Conservation (phyloP, 2,888 invertebrate species). For the Ceraclea dissimilis region DNA sequence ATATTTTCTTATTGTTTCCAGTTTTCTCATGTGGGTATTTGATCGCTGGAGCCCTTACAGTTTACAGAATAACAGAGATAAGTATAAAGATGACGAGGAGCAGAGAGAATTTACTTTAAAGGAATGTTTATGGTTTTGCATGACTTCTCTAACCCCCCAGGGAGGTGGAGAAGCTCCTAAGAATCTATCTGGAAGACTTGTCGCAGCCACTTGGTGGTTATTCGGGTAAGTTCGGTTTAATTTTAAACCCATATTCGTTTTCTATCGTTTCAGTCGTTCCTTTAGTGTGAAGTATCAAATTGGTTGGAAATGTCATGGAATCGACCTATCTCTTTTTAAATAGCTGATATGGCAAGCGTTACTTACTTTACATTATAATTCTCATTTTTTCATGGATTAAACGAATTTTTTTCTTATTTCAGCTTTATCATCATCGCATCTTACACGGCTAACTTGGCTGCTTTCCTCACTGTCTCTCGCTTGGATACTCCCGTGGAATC, state of each 20-base stretch:
- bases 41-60: slow-evolving; percentile 97
- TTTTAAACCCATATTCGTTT: not conserved
- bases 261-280: not conserved
- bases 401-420: slow-evolving; percentile 4
- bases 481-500: slow-evolving; percentile 90
- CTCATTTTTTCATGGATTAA: too few relatives aligned
- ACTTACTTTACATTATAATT: too few relatives aligned
- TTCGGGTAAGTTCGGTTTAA: slow-evolving; percentile 85
- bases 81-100: slow-evolving; percentile 88
- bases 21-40: slow-evolving; percentile 82
- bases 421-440: slow-evolving; percentile 96
- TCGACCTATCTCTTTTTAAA: too few relatives aligned
- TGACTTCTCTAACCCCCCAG: slow-evolving; percentile 94
- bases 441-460: slow-evolving; percentile 96
- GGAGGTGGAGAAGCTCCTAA: slow-evolving; percentile 95
- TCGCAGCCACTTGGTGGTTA: slow-evolving; percentile 98
- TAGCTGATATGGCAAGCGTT: too few relatives aligned
- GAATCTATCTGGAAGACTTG: slow-evolving; percentile 87
- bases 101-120: slow-evolving; percentile 91
- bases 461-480: slow-evolving; percentile 90
- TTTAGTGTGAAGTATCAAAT: not conserved
- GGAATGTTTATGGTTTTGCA: slow-evolving; percentile 98
- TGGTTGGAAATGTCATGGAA: too few relatives aligned
- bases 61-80: slow-evolving; percentile 88
- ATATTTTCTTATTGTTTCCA: too few relatives aligned